phyloP scores from a whole-genome alignment of 2,888 invertebrate genomes.

The Brachycybe producta region DNA sequence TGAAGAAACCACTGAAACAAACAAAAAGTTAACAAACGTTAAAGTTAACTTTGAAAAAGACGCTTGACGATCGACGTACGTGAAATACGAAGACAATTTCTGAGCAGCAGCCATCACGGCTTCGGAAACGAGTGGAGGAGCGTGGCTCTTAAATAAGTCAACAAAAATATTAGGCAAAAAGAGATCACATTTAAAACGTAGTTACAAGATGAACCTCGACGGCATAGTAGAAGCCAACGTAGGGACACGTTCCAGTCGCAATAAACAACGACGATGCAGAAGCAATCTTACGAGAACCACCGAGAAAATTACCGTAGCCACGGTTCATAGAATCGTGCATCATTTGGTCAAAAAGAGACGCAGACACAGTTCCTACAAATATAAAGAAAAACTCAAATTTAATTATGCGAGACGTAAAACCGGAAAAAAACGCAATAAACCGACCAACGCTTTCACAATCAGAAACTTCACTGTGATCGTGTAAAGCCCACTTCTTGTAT shows the following conservation, averaged over 20 bases:
- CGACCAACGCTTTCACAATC: slow-evolving; percentile 64
- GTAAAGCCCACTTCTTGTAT: slow-evolving; percentile 77
- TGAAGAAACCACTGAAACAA: slow-evolving; percentile 10
- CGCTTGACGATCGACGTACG: not conserved
- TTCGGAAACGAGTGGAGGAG: slow-evolving; percentile 68
- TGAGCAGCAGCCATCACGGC: slow-evolving; percentile 86
- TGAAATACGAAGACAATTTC: slow-evolving; percentile 50
- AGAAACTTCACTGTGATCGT: slow-evolving; percentile 50
- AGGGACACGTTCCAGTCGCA: slow-evolving; percentile 68
- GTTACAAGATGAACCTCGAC: slow-evolving; percentile 45
- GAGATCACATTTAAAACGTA: not conserved
- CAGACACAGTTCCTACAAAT: slow-evolving; percentile 53
- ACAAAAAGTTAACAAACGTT: not conserved
- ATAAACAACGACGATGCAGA: slow-evolving; percentile 62
- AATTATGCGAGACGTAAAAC: not conserved
- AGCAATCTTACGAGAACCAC: slow-evolving; percentile 39
- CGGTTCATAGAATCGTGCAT: slow-evolving; percentile 57
- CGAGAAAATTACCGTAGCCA: slow-evolving; percentile 10
- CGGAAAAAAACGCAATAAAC: not conserved
- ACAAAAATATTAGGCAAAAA: not conserved
- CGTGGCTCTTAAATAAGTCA: slow-evolving; percentile 46
- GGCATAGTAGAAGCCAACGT: slow-evolving; percentile 76
- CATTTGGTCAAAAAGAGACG: slow-evolving; percentile 74
- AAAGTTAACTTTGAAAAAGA: not conserved
- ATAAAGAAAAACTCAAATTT: not conserved